Percentiles rank a stretch among this genome's conserved stretches.
Conservation (phyloP, 2,888 invertebrate genomes). For the Stictocephala bisonia region DNA sequence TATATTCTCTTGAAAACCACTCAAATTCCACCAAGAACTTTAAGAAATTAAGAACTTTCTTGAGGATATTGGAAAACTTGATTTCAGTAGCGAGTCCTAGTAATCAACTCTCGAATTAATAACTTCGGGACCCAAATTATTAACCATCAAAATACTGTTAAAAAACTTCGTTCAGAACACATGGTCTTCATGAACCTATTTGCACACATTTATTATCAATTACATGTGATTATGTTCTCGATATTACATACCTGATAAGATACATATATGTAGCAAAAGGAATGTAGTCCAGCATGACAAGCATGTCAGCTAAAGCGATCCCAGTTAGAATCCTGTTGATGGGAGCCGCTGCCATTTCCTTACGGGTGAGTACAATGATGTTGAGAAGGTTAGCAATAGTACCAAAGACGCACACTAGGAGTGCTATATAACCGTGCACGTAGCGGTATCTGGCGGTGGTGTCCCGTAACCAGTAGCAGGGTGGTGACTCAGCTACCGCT, state of each 20-base stretch:
- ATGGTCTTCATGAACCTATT: no score
- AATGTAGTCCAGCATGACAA: constrained; percentile 89
- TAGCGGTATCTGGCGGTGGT: constrained; percentile 73
- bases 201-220: no score
- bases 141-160: no score
- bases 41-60: no score
- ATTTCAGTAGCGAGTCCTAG: no score
- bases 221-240: no score
- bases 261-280: constrained; percentile 78
- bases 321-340: constrained; percentile 88
- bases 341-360: constrained; percentile 83
- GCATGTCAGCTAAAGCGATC: constrained; percentile 88
- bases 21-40: no score
- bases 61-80: no score
- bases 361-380: constrained; percentile 85
- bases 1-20: no score
- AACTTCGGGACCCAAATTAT: no score
- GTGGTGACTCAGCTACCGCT: neutral
- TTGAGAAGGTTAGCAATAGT: constrained; percentile 90
- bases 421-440: constrained; percentile 84
- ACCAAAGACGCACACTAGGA: constrained; percentile 87
- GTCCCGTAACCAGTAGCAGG: constrained; percentile 65
- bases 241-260: constrained; percentile 70
- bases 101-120: no score
- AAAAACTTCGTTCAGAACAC: no score